Evolutionary conservation across 2,113 vertebrate species (phyloP).

Genomic region (Phalacrocorax pelagicus): DNA sequence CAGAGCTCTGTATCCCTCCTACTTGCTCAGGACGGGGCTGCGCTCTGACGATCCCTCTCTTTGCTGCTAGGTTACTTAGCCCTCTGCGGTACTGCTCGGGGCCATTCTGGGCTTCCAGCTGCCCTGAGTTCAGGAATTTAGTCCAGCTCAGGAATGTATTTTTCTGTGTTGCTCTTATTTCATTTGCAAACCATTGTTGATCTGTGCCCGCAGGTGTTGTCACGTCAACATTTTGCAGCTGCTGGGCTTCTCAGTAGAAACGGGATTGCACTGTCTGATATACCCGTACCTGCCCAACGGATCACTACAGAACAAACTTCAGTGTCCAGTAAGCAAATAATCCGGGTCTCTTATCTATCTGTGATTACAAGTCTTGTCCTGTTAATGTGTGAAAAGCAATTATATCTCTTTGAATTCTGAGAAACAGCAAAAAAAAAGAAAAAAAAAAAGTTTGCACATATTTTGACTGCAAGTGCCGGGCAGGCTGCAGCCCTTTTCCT

Average conservation of each 20-base stretch:
- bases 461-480: background rate
- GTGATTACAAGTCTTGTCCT: background rate
- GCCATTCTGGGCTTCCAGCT: background rate
- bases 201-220: constrained; percentile 67
- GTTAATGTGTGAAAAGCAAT: background rate
- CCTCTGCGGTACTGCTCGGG: background rate
- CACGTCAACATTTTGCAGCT: constrained; percentile 75
- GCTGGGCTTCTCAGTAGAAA: constrained; percentile 74
- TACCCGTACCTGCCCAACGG: constrained; percentile 75
- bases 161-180: background rate
- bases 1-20: background rate
- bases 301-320: constrained; percentile 73
- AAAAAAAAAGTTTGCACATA: background rate
- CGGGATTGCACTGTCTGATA: constrained; percentile 66
- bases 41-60: no score
- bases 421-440: background rate
- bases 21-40: rapidly evolving
- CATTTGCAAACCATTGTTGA: background rate
- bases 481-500: background rate
- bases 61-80: background rate
- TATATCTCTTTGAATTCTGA: background rate
- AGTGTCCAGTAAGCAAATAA: constrained; percentile 57
- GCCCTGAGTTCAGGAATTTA: background rate
- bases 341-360: background rate
- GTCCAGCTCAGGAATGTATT: background rate